Base-by-base conservation (phyloP, 2,113 vertebrate genomes). In the Poecile atricapillus region DNA sequence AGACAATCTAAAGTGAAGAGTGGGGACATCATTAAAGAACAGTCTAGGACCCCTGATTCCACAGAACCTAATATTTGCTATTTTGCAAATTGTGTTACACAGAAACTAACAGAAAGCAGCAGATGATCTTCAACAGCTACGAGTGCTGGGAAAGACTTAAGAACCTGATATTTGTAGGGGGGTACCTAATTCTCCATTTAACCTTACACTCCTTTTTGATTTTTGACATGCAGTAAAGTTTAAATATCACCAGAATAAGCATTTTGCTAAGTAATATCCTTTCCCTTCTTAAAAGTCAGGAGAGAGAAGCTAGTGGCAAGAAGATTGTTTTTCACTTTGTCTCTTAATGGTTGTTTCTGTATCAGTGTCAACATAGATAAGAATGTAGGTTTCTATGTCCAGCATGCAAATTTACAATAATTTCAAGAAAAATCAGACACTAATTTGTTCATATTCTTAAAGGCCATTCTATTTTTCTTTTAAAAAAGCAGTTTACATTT, bases 171-270 rank as follows among this genome's bases (percentile, higher is more conserved):
- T 74, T 73, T 70, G 14, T 44, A 35, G 16, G 21, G 28, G 5
- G 8, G 3, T 59, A 23, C 3, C 7, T 63, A 58, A 41, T 7
- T 2, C 0, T 0, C 0, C 4, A 16, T 58, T 70, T 62, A 75
- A 25, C 7, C 14, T 65, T 43, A 11, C 1, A 56, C 2, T 5
- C 2, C 55, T 63, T 55, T 50, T 24, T 67, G 9, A 10, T 15
- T 21, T 77, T 56, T 55, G 33, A 58, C 13, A 62, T 58, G 63
- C 22, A 39, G 9, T n/a, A 15, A 56, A 59, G 49, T 67, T n/a
- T 19, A 89, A 75, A 52, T 64, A 77, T 37, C 19, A 46, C 15
- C 30, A 31, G 14, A 87, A 59, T 55, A 83, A 55, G 1, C 2
- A 35, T 82, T 78, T 65, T 65, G 10, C 14, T 37, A 41, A 55